Percentiles rank a stretch among this genome's conserved stretches.
phyloP scores from a whole-genome alignment of 2,113 vertebrate genomes.

The Apeltes quadracus region DNA sequence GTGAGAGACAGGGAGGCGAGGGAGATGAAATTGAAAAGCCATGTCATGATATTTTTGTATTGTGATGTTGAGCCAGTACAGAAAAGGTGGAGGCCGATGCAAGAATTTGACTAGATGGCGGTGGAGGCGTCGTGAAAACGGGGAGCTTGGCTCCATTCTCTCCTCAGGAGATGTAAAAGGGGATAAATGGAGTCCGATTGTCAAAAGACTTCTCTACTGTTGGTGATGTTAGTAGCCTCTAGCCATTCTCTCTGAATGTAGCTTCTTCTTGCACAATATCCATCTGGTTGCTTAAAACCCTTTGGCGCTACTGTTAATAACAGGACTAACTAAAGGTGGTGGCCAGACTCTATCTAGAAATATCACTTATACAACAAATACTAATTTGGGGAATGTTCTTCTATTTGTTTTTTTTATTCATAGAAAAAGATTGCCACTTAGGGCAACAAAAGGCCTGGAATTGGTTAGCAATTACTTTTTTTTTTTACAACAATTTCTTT shows the following conservation, averaged over 20 bases:
- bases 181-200: conserved; percentile 24
- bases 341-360: too few relatives aligned
- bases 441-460: too few relatives aligned
- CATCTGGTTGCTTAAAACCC: neutral
- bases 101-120: conserved; percentile 32
- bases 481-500: neutral
- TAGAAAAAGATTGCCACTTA: too few relatives aligned
- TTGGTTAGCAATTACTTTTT: neutral
- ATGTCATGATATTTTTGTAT: conserved; percentile 10
- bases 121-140: conserved; percentile 25
- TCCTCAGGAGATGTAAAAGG: conserved; percentile 6
- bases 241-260: neutral
- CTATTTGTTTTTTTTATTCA: too few relatives aligned
- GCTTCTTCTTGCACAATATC: neutral
- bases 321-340: neutral
- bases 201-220: conserved; percentile 12
- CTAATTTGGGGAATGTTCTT: too few relatives aligned
- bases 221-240: neutral
- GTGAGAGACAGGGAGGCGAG: conserved; percentile 7
- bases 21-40: conserved; percentile 33
- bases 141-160: conserved; percentile 24
- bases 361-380: too few relatives aligned
- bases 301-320: neutral
- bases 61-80: conserved; percentile 29
- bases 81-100: conserved; percentile 23